Conservation (phyloP, 2,797 vertebrate species). For the Enteromius mattozi region DNA sequence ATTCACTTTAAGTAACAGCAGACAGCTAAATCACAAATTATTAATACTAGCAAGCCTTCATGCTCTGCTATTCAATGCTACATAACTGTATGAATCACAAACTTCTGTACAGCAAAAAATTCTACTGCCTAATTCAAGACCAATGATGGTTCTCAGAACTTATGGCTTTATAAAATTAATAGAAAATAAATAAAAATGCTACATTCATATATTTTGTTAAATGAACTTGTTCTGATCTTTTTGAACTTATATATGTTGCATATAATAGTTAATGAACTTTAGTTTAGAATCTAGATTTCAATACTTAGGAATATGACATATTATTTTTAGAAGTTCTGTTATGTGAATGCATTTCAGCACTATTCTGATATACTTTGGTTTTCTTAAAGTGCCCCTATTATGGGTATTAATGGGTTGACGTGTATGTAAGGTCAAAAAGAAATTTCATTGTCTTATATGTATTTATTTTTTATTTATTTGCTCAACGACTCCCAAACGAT, state of each 20-base stretch:
- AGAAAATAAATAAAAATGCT: background rate
- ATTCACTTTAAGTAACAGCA: constrained; percentile 8
- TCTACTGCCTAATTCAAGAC: background rate
- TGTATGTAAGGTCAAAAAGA: too few species aligned
- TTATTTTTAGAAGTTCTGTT: too few species aligned
- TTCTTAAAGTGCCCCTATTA: too few species aligned
- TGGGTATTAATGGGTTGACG: too few species aligned
- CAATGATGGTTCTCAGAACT: constrained; percentile 43
- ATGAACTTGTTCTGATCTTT: background rate
- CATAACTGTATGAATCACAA: background rate
- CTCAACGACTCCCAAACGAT: too few species aligned
- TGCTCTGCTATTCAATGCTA: background rate
- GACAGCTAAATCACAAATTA: background rate
- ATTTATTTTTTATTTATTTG: too few species aligned
- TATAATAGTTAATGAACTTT: background rate
- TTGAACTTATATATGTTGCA: background rate
- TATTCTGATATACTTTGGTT: too few species aligned
- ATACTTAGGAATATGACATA: background rate
- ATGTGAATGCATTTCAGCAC: too few species aligned
- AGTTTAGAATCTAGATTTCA: background rate
- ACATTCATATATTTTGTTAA: background rate
- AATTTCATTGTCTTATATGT: too few species aligned
- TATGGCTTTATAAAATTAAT: background rate
- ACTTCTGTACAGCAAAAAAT: background rate
- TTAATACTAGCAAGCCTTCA: background rate